phyloP scores from a whole-genome alignment of 1,140 invertebrate genomes.

The Lysiphlebus fabarum region DNA sequence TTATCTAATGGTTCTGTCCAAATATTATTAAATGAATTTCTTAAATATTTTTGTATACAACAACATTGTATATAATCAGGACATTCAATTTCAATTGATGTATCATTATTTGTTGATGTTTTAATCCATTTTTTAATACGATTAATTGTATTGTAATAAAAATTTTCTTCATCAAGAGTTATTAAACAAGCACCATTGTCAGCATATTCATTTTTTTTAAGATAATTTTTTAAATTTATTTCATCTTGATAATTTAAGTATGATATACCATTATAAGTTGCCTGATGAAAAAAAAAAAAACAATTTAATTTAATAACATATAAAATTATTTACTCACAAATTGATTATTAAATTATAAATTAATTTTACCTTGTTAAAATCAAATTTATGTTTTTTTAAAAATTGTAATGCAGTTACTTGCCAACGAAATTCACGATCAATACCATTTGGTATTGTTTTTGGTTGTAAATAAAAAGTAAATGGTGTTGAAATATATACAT shows the following conservation, averaged over 20 bases:
- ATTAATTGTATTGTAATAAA: conserved; percentile 42
- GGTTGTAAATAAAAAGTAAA: conserved; percentile 71
- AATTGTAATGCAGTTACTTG: conserved; percentile 66
- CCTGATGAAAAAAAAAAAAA: conserved; percentile 54
- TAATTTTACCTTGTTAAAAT: conserved; percentile 67
- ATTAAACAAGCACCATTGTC: conserved; percentile 34
- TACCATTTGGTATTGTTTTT: conserved; percentile 54
- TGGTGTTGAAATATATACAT: conserved; percentile 59
- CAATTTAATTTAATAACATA: too few relatives aligned
- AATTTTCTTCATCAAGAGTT: conserved; percentile 48
- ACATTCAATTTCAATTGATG: conserved; percentile 28
- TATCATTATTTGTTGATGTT: conserved; percentile 25
- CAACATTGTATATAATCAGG: conserved; percentile 39
- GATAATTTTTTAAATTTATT: conserved; percentile 36
- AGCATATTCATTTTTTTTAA: conserved; percentile 36
- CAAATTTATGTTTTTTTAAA: conserved; percentile 63
- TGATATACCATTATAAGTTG: conserved; percentile 65
- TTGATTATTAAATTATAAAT: too few relatives aligned
- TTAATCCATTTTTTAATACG: conserved; percentile 50
- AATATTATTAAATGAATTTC: conserved; percentile 55
- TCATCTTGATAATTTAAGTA: conserved; percentile 62
- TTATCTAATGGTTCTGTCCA: conserved; percentile 42
- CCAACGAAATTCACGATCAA: conserved; percentile 61
- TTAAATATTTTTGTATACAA: conserved; percentile 56
- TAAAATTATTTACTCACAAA: too few relatives aligned